These are phyloP conservation scores for Poecilia wingei DNA, from an alignment of 2,797 vertebrate genomes.

Conservation along the genomic window DNA sequence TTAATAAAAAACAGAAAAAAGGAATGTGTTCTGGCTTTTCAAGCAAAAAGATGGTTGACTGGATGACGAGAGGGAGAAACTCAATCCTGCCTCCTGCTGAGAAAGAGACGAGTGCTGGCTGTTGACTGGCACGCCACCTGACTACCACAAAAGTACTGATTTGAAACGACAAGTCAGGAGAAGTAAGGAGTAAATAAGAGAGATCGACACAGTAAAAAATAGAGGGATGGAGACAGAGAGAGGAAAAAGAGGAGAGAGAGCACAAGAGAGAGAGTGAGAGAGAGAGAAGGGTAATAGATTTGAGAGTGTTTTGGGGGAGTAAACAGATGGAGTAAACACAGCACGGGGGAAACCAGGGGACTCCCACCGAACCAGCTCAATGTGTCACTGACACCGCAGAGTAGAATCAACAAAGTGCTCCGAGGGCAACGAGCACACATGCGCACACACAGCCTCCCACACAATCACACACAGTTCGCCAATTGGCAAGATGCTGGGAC, in stretches of 20 bases:
- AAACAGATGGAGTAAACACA: slow-evolving; percentile 82
- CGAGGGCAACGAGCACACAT: slow-evolving; percentile 65
- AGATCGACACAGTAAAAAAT: slow-evolving; percentile 60
- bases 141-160: slow-evolving; percentile 70
- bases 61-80: slow-evolving; percentile 64
- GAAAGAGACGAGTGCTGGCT: slow-evolving; percentile 64
- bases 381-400: slow-evolving; percentile 77
- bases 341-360: slow-evolving; percentile 75
- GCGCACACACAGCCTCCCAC: slow-evolving; percentile 55
- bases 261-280: slow-evolving; percentile 46
- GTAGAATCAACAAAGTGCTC: slow-evolving; percentile 78
- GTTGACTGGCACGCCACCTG: slow-evolving; percentile 66
- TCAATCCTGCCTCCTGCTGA: slow-evolving; percentile 74
- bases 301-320: slow-evolving; percentile 73
- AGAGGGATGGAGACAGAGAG: slow-evolving; percentile 50
- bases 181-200: slow-evolving; percentile 76
- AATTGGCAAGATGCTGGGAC: slow-evolving; percentile 75
- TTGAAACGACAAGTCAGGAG: slow-evolving; percentile 77
- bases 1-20: slow-evolving; percentile 31
- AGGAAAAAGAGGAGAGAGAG: slow-evolving; percentile 23
- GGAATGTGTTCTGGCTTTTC: slow-evolving; percentile 41
- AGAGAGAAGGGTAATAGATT: slow-evolving; percentile 74
- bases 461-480: slow-evolving; percentile 69
- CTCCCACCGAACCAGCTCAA: slow-evolving; percentile 74
- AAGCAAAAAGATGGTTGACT: slow-evolving; percentile 56